Conservation (phyloP, 2,888 invertebrate species). For the Exocentrus adspersus region DNA sequence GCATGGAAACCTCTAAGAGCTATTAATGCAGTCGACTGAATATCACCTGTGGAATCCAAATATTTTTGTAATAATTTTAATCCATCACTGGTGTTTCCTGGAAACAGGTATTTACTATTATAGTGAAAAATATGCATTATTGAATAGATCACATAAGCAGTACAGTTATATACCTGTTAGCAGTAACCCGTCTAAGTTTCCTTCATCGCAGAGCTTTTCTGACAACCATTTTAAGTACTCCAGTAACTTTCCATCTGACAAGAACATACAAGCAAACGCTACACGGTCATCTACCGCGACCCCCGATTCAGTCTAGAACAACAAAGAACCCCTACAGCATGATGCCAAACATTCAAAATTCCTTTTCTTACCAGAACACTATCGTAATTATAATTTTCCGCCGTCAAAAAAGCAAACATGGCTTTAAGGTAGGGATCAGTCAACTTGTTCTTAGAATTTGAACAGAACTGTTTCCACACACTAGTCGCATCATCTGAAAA, state of each 20-base stretch:
- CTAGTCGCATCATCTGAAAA: slow-evolving; percentile 86
- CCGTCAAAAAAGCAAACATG: slow-evolving; percentile 89
- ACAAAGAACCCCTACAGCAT: too few species aligned
- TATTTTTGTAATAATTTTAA: slow-evolving; percentile 86
- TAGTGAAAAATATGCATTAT: too few species aligned
- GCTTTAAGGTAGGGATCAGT: slow-evolving; percentile 91
- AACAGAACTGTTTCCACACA: slow-evolving; percentile 81
- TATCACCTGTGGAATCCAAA: slow-evolving; percentile 87
- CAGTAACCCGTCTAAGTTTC: slow-evolving; percentile 85
- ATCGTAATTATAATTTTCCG: slow-evolving; percentile 80
- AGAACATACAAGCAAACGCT: slow-evolving; percentile 89
- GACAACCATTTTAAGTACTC: slow-evolving; percentile 81
- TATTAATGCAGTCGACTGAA: slow-evolving; percentile 89
- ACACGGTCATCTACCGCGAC: slow-evolving; percentile 89
- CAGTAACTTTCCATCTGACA: slow-evolving; percentile 81
- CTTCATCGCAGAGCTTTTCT: slow-evolving; percentile 76
- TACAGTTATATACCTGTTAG: slow-evolving; percentile 86
- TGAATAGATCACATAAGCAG: too few species aligned
- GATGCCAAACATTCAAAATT: too few species aligned
- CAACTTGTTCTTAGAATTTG: slow-evolving; percentile 78
- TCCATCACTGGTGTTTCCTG: slow-evolving; percentile 79
- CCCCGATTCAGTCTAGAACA: slow-evolving; percentile 79
- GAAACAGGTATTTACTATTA: not conserved
- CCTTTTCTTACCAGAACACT: slow-evolving; percentile 79
- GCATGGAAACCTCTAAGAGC: slow-evolving; percentile 80